A percentile compares a stretch with the other conserved stretches of the same genome.
Evolutionary conservation across 1,140 invertebrate genomes (phyloP).

Genomic region (Hylyphantes graminicola): DNA sequence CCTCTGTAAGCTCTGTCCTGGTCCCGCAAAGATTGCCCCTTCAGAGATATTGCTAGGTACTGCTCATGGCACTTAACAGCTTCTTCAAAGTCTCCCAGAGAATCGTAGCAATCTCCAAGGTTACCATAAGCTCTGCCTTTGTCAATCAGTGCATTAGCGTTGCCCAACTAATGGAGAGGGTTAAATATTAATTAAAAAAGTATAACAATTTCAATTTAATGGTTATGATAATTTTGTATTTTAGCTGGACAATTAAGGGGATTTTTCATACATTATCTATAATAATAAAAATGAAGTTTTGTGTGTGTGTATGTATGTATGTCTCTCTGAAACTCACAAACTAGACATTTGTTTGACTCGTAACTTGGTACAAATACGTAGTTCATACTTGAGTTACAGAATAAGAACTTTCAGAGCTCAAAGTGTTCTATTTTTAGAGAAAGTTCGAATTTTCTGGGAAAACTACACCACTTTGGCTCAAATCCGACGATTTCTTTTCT

Average conservation of each 20-base stretch:
- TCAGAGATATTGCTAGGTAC: slow-evolving; percentile 82
- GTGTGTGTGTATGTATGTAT: too few species aligned
- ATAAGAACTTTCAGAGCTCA: too few species aligned
- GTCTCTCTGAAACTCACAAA: too few species aligned
- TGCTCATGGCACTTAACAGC: slow-evolving; percentile 94
- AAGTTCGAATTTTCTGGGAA: too few species aligned
- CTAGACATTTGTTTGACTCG: too few species aligned
- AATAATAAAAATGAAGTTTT: too few species aligned
- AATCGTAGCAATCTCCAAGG: slow-evolving; percentile 94
- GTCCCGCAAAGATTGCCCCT: slow-evolving; percentile 83
- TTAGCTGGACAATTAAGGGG: background rate
- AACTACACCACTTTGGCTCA: too few species aligned
- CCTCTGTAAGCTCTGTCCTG: slow-evolving; percentile 90
- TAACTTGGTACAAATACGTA: too few species aligned
- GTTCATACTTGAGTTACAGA: too few species aligned
- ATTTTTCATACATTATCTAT: too few species aligned
- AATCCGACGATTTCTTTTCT: too few species aligned
- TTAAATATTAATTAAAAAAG: slow-evolving; percentile 24
- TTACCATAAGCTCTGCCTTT: slow-evolving; percentile 86
- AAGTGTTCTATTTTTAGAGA: too few species aligned
- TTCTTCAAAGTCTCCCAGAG: slow-evolving; percentile 88
- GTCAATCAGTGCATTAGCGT: slow-evolving; percentile 66
- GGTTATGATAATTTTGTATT: background rate
- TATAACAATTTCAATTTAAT: background rate
- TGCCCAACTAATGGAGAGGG: slow-evolving; percentile 61